Conservation (phyloP, 2,113 vertebrate species). For the Athene cunicularia region DNA sequence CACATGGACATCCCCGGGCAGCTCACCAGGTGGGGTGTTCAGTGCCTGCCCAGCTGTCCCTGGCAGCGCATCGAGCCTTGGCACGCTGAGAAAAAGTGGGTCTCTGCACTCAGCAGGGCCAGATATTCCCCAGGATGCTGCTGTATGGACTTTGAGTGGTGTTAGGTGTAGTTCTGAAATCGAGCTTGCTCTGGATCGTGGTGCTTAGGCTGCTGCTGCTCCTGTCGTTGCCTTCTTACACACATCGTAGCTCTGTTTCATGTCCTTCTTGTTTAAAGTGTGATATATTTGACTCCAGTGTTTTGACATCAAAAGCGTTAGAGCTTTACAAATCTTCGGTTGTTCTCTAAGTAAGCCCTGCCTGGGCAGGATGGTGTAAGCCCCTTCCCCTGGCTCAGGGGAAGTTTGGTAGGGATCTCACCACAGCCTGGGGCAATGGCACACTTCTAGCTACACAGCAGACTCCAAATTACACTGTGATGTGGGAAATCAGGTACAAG, state of each 20-base stretch:
- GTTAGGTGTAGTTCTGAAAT: background rate
- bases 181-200: rapidly evolving
- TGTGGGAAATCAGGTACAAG: background rate
- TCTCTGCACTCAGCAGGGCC: background rate
- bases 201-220: background rate
- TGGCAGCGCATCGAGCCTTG: rapidly evolving
- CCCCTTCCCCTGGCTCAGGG: background rate
- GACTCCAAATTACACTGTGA: background rate
- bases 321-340: background rate
- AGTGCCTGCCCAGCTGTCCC: background rate
- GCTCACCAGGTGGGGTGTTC: rapidly evolving
- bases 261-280: background rate
- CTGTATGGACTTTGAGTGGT: rapidly evolving
- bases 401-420: rapidly evolving
- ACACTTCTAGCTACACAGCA: background rate
- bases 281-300: background rate
- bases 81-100: background rate
- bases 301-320: background rate
- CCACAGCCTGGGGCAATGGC: background rate
- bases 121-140: rapidly evolving
- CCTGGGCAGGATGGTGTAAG: background rate
- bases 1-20: rapidly evolving
- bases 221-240: background rate
- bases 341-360: background rate
- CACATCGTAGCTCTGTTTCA: background rate